Evolutionary conservation across 2,888 invertebrate species (phyloP).

Genomic region (Aphidius colemani): DNA sequence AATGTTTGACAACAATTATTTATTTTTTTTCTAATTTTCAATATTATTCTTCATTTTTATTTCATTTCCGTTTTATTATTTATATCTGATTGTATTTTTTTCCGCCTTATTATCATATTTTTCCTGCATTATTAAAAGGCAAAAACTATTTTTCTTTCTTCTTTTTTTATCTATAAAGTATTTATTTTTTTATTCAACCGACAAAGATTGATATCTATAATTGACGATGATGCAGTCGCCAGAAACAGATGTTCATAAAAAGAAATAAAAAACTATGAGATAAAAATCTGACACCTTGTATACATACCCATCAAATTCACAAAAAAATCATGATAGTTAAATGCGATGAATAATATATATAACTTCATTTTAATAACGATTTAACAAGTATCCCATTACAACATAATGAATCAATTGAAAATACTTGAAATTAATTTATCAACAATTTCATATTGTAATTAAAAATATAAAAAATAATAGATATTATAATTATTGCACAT

Average conservation of each 20-base stretch:
- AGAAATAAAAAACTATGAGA: constrained; percentile 31
- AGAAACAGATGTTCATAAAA: constrained; percentile 46
- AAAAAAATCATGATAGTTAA: constrained; percentile 19
- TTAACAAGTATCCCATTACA: constrained; percentile 5
- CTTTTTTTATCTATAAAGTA: constrained; percentile 5
- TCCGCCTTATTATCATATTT: too few relatives aligned
- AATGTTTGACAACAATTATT: background rate
- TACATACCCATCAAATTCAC: background rate
- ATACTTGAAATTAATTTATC: background rate
- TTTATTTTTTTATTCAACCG: constrained; percentile 29
- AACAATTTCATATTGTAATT: background rate
- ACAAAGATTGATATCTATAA: constrained; percentile 41
- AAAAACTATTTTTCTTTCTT: background rate
- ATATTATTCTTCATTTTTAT: background rate
- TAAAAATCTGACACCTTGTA: constrained; percentile 38
- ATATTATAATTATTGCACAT: too few relatives aligned
- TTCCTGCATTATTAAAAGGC: too few relatives aligned
- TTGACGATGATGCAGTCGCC: constrained; percentile 19
- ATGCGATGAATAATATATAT: constrained; percentile 12
- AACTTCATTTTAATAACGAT: constrained; percentile 1
- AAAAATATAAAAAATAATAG: background rate
- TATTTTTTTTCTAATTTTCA: constrained; percentile 1
- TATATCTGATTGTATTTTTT: too few relatives aligned
- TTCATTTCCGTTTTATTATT: background rate
- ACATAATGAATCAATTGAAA: constrained; percentile 21